phyloP scores from a whole-genome alignment of 1,140 invertebrate genomes.

The Drosophila triauraria region DNA sequence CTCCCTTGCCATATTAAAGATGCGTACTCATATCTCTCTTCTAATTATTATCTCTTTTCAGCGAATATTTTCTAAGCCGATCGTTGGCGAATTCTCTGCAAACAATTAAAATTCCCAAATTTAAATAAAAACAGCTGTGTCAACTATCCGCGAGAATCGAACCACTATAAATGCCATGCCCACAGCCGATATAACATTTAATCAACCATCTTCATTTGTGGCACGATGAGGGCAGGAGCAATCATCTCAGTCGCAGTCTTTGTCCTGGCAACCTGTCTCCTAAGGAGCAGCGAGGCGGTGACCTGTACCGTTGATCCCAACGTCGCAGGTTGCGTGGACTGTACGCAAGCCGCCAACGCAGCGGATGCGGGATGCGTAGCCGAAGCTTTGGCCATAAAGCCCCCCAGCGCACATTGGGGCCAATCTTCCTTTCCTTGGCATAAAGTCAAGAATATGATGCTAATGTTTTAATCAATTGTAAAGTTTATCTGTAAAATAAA shows the following conservation, averaged over 20 bases:
- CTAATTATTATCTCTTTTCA: not conserved
- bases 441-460: not conserved
- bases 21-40: not conserved
- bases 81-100: conserved; percentile 5
- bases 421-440: not conserved
- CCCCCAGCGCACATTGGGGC: not conserved
- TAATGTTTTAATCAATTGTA: conserved; percentile 1
- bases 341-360: not conserved
- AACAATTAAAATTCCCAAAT: not conserved
- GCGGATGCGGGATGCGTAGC: not conserved
- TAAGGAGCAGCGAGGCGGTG: conserved; percentile 24
- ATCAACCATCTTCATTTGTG: not conserved
- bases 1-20: not conserved
- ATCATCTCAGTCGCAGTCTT: not conserved
- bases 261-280: conserved; percentile 4
- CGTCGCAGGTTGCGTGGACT: conserved; percentile 6
- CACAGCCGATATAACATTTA: conserved; percentile 1
- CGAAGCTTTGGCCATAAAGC: not conserved
- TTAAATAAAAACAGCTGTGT: conserved; percentile 30
- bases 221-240: not conserved
- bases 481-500: not conserved
- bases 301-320: conserved; percentile 6
- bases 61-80: not conserved
- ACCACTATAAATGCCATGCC: conserved; percentile 9
- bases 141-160: conserved; percentile 2